phyloP scores from a whole-genome alignment of 2,797 vertebrate species.

The Tenualosa ilisha region DNA sequence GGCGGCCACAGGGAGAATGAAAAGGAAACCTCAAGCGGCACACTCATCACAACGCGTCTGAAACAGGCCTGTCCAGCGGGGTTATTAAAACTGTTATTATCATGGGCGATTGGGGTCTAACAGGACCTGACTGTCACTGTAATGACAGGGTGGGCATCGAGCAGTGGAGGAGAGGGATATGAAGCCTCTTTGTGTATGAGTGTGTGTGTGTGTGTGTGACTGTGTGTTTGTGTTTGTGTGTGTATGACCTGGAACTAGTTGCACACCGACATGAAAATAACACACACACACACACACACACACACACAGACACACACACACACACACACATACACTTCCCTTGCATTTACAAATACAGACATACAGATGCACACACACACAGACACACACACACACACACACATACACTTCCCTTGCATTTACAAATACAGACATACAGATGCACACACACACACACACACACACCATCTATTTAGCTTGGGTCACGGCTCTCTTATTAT shows the following conservation, averaged over 20 bases:
- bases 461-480: constrained; percentile 21
- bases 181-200: constrained; percentile 37
- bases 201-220: constrained; percentile 21
- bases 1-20: constrained; percentile 36
- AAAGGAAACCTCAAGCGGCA: constrained; percentile 58
- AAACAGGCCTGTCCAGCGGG: constrained; percentile 69
- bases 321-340: neutral
- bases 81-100: constrained; percentile 79
- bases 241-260: neutral
- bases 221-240: neutral
- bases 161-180: constrained; percentile 43
- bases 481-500: constrained; percentile 55
- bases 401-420: neutral
- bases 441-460: constrained; percentile 29
- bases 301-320: neutral
- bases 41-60: constrained; percentile 67
- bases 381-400: constrained; percentile 22
- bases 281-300: neutral
- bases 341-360: neutral
- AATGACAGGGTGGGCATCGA: constrained; percentile 72
- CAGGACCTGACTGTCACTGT: constrained; percentile 75
- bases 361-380: no score
- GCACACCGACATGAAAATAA: neutral
- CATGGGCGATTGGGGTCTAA: constrained; percentile 71
- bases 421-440: constrained; percentile 18